phyloP scores from a whole-genome alignment of 1,140 invertebrate species.

The Lordiphosa stackelbergi region DNA sequence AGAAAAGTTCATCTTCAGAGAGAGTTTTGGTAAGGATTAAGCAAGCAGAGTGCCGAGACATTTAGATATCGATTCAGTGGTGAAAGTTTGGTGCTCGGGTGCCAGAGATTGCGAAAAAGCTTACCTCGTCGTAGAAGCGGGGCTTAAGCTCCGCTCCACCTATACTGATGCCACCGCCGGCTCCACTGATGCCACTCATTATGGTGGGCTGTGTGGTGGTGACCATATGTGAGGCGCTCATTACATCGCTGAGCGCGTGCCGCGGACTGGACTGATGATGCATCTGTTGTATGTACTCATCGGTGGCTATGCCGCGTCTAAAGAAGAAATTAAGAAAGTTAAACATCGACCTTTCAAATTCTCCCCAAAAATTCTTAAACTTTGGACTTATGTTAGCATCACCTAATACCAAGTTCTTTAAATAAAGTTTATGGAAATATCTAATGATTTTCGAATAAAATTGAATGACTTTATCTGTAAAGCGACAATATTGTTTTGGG shows the following conservation, averaged over 20 bases:
- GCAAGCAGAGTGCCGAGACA: conserved; percentile 71
- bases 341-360: no score
- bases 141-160: conserved; percentile 63
- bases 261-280: conserved; percentile 73
- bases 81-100: conserved; percentile 34
- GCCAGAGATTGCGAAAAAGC: conserved; percentile 6
- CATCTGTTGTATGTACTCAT: conserved; percentile 82
- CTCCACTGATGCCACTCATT: conserved; percentile 53
- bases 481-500: no score
- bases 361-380: no score
- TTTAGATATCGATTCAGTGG: conserved; percentile 57
- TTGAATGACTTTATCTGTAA: no score
- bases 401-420: no score
- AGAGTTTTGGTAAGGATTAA: conserved; percentile 27
- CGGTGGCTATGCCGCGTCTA: conserved; percentile 84
- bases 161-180: conserved; percentile 61
- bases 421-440: no score
- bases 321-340: conserved; percentile 20
- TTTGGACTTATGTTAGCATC: no score
- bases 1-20: conserved; percentile 54
- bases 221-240: conserved; percentile 66
- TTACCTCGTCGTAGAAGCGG: conserved; percentile 75
- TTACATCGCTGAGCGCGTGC: conserved; percentile 68
- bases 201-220: conserved; percentile 72
- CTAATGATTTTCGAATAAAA: no score